These are phyloP conservation scores for Oxytorus armatus DNA, from an alignment of 2,888 invertebrate species.

Conservation along the genomic window DNA sequence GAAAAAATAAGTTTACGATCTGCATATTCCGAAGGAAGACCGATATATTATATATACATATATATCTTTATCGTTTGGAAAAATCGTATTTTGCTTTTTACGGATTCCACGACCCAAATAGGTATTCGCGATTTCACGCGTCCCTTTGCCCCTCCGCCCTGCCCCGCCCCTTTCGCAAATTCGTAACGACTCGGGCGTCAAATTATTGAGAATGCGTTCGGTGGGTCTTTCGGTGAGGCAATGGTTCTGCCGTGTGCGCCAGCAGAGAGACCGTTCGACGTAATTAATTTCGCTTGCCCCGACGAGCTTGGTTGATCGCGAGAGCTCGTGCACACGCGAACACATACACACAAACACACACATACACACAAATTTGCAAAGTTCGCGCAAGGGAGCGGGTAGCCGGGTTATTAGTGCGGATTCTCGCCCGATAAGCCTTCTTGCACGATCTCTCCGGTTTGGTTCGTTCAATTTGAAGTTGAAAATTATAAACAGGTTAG, in stretches of 20 bases:
- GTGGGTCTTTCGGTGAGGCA: slow-evolving; percentile 9
- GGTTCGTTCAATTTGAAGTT: slow-evolving; percentile 47
- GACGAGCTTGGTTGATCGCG: slow-evolving; percentile 64
- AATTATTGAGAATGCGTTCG: slow-evolving; percentile 64
- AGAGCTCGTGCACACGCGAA: slow-evolving; percentile 4
- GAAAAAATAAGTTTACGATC: not conserved
- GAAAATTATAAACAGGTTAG: slow-evolving; percentile 30
- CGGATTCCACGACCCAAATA: not conserved
- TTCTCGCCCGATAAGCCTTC: slow-evolving; percentile 50
- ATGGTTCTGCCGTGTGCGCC: slow-evolving; percentile 41
- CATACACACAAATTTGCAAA: slow-evolving; percentile 27
- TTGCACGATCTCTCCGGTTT: slow-evolving; percentile 23
- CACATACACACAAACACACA: not conserved
- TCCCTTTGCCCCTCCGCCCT: too few relatives aligned
- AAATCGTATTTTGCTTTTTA: slow-evolving; percentile 13
- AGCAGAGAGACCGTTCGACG: slow-evolving; percentile 68
- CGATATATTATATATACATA: too few relatives aligned
- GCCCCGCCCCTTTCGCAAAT: slow-evolving; percentile 9
- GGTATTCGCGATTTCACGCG: slow-evolving; percentile 27
- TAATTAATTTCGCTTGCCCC: slow-evolving; percentile 76
- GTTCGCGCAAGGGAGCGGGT: slow-evolving; percentile 1
- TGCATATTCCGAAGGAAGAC: not conserved
- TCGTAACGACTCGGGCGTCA: slow-evolving; percentile 59
- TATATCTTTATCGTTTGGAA: slow-evolving; percentile 13
- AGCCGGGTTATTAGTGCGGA: slow-evolving; percentile 44